phyloP scores from a whole-genome alignment of 2,113 vertebrate genomes.

The Gasterosteus aculeatus region DNA sequence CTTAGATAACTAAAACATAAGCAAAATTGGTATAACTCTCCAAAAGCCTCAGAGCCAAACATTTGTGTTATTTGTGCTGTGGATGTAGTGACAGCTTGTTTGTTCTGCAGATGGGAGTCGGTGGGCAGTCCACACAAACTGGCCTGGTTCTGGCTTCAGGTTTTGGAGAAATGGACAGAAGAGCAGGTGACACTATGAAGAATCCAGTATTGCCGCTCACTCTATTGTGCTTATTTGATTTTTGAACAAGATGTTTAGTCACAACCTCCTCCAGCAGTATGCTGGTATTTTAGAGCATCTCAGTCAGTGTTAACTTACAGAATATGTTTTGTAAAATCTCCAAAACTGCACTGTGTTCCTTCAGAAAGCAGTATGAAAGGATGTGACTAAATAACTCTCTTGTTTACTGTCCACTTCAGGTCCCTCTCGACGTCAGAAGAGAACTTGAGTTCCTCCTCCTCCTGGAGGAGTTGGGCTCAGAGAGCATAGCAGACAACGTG shows the following conservation, averaged over 20 bases:
- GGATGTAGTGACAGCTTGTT: background rate
- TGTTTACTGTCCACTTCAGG: slow-evolving; percentile 42
- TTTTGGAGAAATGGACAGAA: slow-evolving; percentile 86
- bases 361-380: background rate
- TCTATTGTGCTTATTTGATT: background rate
- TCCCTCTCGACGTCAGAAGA: slow-evolving; percentile 76
- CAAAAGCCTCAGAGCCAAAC: background rate
- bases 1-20: background rate
- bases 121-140: slow-evolving; percentile 85
- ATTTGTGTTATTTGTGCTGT: background rate
- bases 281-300: background rate
- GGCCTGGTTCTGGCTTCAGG: slow-evolving; percentile 94
- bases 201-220: background rate
- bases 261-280: background rate
- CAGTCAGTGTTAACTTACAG: background rate
- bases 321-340: background rate
- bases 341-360: background rate
- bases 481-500: slow-evolving; percentile 79
- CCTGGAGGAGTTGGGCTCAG: slow-evolving; percentile 87
- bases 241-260: background rate
- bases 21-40: background rate
- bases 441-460: slow-evolving; percentile 91
- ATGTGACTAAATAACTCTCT: background rate
- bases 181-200: slow-evolving; percentile 80
- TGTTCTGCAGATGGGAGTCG: slow-evolving; percentile 75